Base-by-base conservation (phyloP, 1,140 invertebrate species). In the Euwallacea similis region DNA sequence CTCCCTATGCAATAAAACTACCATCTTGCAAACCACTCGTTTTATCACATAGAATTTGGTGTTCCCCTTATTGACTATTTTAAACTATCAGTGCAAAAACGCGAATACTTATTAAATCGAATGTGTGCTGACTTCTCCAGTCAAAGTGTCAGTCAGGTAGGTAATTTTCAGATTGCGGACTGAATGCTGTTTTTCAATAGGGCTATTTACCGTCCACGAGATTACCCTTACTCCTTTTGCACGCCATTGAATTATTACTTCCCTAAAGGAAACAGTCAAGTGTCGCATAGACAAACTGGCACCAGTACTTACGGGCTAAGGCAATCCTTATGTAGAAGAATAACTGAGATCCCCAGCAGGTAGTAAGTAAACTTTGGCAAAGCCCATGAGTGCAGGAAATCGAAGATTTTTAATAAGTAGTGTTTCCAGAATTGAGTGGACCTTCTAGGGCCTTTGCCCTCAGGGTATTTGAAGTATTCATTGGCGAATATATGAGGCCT, bases 321-420 rank as follows among this genome's bases (percentile, higher is more conserved):
- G 9, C 83, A 83, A 76, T 91, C 90, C 81, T 91, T 91, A 78
- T 91, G 88, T 41, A 91, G 76, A 6, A 91, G 77, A 11, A 91
- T 84, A 11, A 86, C 85, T 46, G 89, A 89, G 47, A 88, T 81
- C 47, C 87, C 90, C 79, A 84, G 76, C 66, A 85, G 75, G 80
- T 83, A 85, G 77, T 85, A 88, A 7, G 82, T 80, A 50, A 86
- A 80, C 76, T 76, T 83, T 58, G 80, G 69, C 80, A 90, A 84
- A 15, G 85, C 75, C 82, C 86, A 85, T 7, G 83, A 79, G 72
- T 89, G 84, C 7, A 88, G 9, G 16, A 66, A n/a, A 77, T 92
- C 89, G 7, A 83, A 75, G 0, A 83, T 11, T 15, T 78, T 78
- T 15, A 84, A 77, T 0, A 80, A 41, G 16, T 81, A 77, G 74